These are phyloP conservation scores for Clepsis dumicolana DNA, from an alignment of 2,888 invertebrate species.

Conservation along the genomic window DNA sequence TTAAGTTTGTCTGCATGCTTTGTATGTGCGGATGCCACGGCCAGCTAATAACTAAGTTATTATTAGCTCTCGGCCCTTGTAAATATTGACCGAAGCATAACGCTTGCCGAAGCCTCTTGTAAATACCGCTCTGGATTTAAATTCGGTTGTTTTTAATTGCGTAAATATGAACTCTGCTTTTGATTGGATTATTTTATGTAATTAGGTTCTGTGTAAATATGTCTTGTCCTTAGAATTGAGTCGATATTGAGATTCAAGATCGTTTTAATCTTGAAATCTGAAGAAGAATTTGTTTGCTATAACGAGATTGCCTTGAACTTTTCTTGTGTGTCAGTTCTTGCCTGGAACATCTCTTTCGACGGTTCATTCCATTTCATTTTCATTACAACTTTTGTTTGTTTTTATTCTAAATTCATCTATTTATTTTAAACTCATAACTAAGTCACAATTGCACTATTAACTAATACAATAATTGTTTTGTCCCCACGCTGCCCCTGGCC, in stretches of 20 bases:
- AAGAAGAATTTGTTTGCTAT: slow-evolving; percentile 24
- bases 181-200: slow-evolving; percentile 51
- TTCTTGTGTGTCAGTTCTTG: slow-evolving; percentile 46
- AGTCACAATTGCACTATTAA: slow-evolving; percentile 58
- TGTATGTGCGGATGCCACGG: slow-evolving; percentile 75
- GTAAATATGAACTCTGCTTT: slow-evolving; percentile 41
- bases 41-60: slow-evolving; percentile 38
- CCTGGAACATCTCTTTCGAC: slow-evolving; percentile 84
- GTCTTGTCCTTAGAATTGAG: slow-evolving; percentile 49
- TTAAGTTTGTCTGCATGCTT: slow-evolving; percentile 80
- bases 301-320: slow-evolving; percentile 32
- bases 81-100: slow-evolving; percentile 59
- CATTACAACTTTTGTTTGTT: slow-evolving; percentile 44
- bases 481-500: slow-evolving; percentile 82
- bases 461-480: slow-evolving; percentile 66
- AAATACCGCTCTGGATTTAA: slow-evolving; percentile 57
- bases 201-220: slow-evolving; percentile 47
- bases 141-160: slow-evolving; percentile 34
- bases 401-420: too few species aligned
- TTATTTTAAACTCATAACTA: slow-evolving; percentile 45
- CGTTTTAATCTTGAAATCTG: slow-evolving; percentile 29
- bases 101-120: slow-evolving; percentile 56
- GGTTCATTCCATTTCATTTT: slow-evolving; percentile 46
- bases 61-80: slow-evolving; percentile 37
- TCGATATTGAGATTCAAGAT: slow-evolving; percentile 42